Conservation (phyloP, 1,140 invertebrate species). For the Reticulitermes speratus region DNA sequence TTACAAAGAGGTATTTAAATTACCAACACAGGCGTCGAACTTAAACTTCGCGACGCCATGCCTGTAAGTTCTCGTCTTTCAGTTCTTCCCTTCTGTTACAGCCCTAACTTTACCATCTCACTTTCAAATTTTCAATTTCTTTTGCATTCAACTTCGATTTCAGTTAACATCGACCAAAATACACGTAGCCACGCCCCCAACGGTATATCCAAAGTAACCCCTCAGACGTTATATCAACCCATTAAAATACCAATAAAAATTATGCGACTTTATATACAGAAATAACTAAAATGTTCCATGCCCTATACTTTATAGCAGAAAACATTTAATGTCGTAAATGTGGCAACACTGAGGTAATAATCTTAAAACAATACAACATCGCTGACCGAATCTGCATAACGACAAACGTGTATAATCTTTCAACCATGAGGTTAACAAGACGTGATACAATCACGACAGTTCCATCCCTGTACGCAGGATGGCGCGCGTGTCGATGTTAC, state of each 20-base stretch:
- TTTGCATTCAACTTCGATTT: too few species aligned
- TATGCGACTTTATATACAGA: background rate
- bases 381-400: background rate
- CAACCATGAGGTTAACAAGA: constrained; percentile 1
- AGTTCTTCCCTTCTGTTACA: too few species aligned
- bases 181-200: too few species aligned
- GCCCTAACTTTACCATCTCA: too few species aligned
- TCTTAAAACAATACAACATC: background rate
- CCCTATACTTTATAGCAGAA: background rate
- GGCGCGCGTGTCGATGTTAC: background rate
- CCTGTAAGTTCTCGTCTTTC: too few species aligned
- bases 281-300: background rate
- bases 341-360: background rate
- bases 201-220: too few species aligned
- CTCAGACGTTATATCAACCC: background rate
- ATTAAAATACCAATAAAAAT: background rate
- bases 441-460: background rate
- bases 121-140: too few species aligned
- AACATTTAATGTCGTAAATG: background rate
- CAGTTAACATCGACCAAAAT: too few species aligned
- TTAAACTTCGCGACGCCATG: too few species aligned
- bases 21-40: too few species aligned
- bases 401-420: background rate
- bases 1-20: too few species aligned
- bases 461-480: background rate